phyloP scores from a whole-genome alignment of 30 jellyfish, hydroid and myxozoan genomes.

The Pelagia noctiluca region DNA sequence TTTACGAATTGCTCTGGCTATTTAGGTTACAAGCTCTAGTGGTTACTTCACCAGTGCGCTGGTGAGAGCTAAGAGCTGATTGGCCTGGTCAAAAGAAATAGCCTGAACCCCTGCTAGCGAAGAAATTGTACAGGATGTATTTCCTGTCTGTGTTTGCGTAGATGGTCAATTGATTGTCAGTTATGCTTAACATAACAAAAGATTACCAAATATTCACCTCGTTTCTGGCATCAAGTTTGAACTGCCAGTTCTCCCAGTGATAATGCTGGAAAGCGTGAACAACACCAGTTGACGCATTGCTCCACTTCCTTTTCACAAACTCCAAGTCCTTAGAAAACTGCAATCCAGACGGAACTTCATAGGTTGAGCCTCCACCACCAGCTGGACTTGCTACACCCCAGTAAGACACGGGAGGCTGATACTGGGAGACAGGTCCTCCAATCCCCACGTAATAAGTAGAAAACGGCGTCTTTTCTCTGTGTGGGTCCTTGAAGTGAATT shows the following conservation, averaged over 20 bases:
- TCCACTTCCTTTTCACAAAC: conserved; percentile 84
- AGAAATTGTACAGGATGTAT: too few relatives aligned
- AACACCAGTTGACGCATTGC: conserved; percentile 91
- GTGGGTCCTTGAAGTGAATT: conserved; percentile 77
- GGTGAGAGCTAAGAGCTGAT: too few relatives aligned
- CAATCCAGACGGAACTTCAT: conserved; percentile 91
- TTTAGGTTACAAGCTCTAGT: too few relatives aligned
- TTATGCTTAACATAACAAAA: background rate
- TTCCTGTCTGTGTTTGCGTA: too few relatives aligned
- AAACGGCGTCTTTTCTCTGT: conserved; percentile 78
- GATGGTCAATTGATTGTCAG: too few relatives aligned
- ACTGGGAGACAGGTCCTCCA: conserved; percentile 95
- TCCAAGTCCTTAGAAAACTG: conserved; percentile 80
- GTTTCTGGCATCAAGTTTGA: conserved; percentile 80
- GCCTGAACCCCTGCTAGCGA: too few relatives aligned
- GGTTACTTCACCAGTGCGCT: too few relatives aligned
- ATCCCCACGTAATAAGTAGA: conserved; percentile 76
- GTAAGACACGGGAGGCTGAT: conserved; percentile 95
- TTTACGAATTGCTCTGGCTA: too few relatives aligned
- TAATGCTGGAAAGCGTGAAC: conserved; percentile 94
- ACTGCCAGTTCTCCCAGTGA: conserved; percentile 99
- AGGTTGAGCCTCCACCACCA: conserved; percentile 98
- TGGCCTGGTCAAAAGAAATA: too few relatives aligned
- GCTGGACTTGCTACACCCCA: conserved; percentile 94
- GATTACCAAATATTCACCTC: conserved; percentile 39